Evolutionary conservation across 2,113 vertebrate genomes (phyloP).

Genomic region (Anguilla japonica): DNA sequence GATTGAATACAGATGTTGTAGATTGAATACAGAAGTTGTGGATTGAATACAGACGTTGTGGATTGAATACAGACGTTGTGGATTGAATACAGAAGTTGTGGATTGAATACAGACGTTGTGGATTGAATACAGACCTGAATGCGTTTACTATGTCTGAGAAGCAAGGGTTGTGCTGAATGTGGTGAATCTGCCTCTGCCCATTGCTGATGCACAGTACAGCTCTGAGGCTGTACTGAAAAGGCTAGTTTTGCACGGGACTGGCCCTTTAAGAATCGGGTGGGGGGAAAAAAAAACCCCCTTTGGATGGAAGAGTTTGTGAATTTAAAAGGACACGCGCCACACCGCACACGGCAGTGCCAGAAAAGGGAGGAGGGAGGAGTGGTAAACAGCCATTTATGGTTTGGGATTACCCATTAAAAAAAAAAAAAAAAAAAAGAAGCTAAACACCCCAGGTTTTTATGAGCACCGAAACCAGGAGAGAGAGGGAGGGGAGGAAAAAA

Average conservation of each 20-base stretch:
- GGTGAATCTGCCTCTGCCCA: too few relatives aligned
- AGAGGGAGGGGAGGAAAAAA: neutral
- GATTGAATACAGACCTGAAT: too few relatives aligned
- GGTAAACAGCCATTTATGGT: neutral
- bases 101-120: too few relatives aligned
- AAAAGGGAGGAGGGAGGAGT: neutral
- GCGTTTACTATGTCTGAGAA: too few relatives aligned
- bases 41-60: too few relatives aligned
- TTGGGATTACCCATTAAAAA: neutral
- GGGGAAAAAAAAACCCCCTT: neutral
- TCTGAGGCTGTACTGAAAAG: too few relatives aligned
- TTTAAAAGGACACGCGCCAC: neutral
- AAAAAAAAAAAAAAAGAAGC: neutral
- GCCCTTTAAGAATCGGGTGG: neutral
- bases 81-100: too few relatives aligned
- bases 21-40: too few relatives aligned
- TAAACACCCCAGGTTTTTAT: neutral
- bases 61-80: too few relatives aligned
- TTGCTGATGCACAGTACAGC: too few relatives aligned
- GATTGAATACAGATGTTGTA: too few relatives aligned
- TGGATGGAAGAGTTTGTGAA: neutral
- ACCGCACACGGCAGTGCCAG: neutral
- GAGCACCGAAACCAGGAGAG: neutral
- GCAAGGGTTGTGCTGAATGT: too few relatives aligned
- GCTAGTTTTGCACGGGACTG: neutral